Evolutionary conservation across 2,113 vertebrate species (phyloP), one percentile per base, ranked within the genome.

Genomic region (Ctenomys sociabilis): DNA sequence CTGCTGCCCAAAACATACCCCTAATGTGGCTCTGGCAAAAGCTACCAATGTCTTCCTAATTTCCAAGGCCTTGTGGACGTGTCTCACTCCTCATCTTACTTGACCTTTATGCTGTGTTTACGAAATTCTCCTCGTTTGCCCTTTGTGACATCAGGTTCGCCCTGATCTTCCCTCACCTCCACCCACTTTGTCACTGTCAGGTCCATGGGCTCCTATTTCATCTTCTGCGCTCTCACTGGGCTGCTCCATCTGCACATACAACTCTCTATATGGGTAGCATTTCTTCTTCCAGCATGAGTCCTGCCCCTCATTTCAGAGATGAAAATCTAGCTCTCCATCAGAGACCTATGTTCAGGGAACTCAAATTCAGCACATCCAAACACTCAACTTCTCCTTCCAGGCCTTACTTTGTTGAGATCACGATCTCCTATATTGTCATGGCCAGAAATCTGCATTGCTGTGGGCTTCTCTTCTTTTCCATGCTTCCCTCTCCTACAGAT

Each of bases 21-120:
- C 4, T 52, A 68, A 59, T 7, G 16, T 83, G 82, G 11, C 19
- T 37, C 30, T 92, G 61, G 43, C 57, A 68, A 63, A 90, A 61
- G 59, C 52, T 40, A 9, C 35, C 9, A 7, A 1, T 85, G 63
- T 91, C 84, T 94, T 73, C 68, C 66, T 57, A 0, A 32, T 61
- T 45, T 19, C 84, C 61, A 45, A 1, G 19, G 40, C 87, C 61
- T 68, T 68, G 24, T n/a, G 16, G 49, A 24, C 3, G 0, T 73
- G 78, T 87, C 73, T 91, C 43, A 26, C 35, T 91, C 91, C 90
- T 93, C 90, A 86, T 86, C 88, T 94, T 83, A 85, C 88, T 91
- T 95, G 95, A 95, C 73, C 84, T 95, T 96, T 91, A 68, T n/a
- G 24, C 77, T 30, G 1, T 90, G 68, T 81, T 94, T 88, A 87